Conservation (phyloP, 2,888 invertebrate species). For the Cosmia pyralina region DNA sequence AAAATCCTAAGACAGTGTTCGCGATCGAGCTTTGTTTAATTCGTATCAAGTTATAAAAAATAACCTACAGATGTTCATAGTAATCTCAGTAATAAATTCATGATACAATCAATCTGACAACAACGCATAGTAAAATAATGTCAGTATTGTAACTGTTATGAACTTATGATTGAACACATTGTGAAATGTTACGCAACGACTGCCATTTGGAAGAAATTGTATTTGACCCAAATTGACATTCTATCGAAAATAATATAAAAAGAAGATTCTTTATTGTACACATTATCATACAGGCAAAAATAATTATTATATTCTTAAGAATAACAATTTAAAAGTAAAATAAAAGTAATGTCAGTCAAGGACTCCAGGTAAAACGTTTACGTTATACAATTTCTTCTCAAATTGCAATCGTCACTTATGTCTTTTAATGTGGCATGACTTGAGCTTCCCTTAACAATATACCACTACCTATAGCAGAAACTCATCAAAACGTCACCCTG, state of each 20-base stretch:
- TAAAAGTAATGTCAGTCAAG: conserved; percentile 17
- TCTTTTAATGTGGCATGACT: conserved; percentile 47
- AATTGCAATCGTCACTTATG: conserved; percentile 26
- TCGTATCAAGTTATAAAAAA: conserved; percentile 28
- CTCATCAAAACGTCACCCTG: conserved; percentile 67
- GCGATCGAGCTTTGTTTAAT: conserved; percentile 15
- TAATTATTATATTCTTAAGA: conserved; percentile 3
- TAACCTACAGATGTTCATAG: conserved; percentile 4
- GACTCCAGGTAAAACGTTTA: background rate
- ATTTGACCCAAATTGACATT: background rate
- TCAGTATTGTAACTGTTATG: too few species aligned
- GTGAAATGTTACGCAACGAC: conserved; percentile 15
- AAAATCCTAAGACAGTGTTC: background rate
- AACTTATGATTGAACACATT: conserved; percentile 45
- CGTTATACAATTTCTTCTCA: conserved; percentile 31
- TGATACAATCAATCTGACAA: conserved; percentile 10
- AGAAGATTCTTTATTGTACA: background rate
- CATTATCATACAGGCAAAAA: background rate
- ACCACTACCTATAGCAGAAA: conserved; percentile 58
- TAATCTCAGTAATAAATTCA: conserved; percentile 43
- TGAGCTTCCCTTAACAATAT: conserved; percentile 58
- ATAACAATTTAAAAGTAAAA: conserved; percentile 11
- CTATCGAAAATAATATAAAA: background rate
- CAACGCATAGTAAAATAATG: conserved; percentile 15
- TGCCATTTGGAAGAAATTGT: conserved; percentile 36